Evolutionary conservation across 2,113 vertebrate species (phyloP).

Genomic region (Cyanistes caeruleus): DNA sequence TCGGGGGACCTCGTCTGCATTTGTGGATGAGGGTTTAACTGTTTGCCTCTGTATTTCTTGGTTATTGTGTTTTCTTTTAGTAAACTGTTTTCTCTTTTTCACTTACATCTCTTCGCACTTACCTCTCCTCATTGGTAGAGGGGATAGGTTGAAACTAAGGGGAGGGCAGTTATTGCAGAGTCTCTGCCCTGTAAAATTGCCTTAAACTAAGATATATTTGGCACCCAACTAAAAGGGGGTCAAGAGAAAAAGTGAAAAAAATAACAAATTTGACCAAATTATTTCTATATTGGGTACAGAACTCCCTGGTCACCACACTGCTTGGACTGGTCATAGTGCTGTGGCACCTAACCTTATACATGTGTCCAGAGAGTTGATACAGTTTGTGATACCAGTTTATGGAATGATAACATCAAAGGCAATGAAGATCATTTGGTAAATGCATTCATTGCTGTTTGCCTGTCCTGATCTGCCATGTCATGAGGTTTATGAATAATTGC

Average conservation of each 20-base stretch:
- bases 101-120: neutral
- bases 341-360: neutral
- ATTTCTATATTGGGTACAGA: neutral
- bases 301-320: neutral
- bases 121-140: neutral
- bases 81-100: neutral
- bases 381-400: neutral
- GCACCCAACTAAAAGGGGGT: fast-evolving
- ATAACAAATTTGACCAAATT: neutral
- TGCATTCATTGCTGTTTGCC: neutral
- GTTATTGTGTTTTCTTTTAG: neutral
- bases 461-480: neutral
- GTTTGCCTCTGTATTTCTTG: neutral
- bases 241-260: neutral
- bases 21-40: neutral
- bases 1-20: neutral
- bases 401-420: neutral
- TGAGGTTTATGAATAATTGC: neutral
- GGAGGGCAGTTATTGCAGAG: neutral
- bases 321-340: neutral
- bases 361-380: neutral
- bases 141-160: neutral
- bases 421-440: neutral
- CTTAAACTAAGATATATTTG: neutral
- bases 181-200: neutral